These are phyloP conservation scores for Micronycteris hirsuta DNA, from an alignment of 2,113 vertebrate species.

Conservation along the genomic window DNA sequence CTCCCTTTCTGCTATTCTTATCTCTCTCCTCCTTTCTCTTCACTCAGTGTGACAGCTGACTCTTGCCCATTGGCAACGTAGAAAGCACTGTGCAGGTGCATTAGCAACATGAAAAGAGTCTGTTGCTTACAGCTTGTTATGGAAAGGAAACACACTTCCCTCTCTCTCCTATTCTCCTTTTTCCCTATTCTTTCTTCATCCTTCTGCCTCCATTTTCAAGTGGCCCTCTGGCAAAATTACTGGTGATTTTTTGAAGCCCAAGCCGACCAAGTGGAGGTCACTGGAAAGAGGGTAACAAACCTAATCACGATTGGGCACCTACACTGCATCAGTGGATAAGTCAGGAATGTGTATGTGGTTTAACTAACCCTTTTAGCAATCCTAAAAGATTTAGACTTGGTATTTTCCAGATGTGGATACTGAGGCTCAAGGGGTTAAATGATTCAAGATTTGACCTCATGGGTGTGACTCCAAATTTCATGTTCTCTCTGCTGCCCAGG, in stretches of 20 bases:
- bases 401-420: background rate
- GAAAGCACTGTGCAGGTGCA: background rate
- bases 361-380: background rate
- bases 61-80: background rate
- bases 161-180: background rate
- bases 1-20: background rate
- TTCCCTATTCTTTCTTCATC: background rate
- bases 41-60: no score
- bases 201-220: background rate
- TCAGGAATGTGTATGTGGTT: background rate
- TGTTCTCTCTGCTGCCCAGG: background rate
- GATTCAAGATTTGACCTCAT: background rate
- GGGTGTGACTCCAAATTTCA: background rate
- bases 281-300: background rate
- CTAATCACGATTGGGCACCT: background rate
- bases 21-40: background rate
- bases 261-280: background rate
- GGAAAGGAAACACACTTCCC: no score
- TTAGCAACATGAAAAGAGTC: accelerated
- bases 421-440: background rate
- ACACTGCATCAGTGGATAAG: background rate
- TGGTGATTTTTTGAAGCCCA: background rate
- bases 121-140: background rate
- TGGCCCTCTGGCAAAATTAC: background rate
- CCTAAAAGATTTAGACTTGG: background rate